phyloP scores from a whole-genome alignment of 2,113 vertebrate genomes.

The Trochalopteron elliotii region DNA sequence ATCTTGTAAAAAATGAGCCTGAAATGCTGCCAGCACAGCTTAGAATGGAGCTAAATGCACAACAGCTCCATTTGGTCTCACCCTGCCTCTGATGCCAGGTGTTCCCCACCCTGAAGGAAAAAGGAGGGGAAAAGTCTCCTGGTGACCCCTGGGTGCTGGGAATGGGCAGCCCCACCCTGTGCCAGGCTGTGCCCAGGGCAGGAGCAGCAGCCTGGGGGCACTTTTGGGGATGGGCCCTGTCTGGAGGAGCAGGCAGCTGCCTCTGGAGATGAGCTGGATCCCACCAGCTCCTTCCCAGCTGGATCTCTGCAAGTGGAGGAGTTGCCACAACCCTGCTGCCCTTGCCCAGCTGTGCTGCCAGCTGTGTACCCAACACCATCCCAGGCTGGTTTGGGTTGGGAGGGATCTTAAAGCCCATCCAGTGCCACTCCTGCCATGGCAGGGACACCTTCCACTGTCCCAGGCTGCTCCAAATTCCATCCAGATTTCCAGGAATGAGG shows the following conservation, averaged over 20 bases:
- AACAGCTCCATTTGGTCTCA: neutral
- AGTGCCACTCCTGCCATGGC: neutral
- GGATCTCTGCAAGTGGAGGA: neutral
- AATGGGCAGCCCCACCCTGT: neutral
- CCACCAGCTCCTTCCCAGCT: neutral
- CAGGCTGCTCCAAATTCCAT: neutral
- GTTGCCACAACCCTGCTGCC: neutral
- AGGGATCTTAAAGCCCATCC: rapidly evolving
- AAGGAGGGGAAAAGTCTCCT: too few relatives aligned
- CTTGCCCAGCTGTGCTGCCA: neutral
- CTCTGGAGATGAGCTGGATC: neutral
- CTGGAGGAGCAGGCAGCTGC: neutral
- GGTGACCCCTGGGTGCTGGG: neutral
- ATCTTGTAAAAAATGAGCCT: neutral
- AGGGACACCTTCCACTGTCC: neutral
- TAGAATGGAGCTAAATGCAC: neutral
- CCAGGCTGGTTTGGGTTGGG: neutral
- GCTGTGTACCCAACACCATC: neutral
- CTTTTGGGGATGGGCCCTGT: neutral
- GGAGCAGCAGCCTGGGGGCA: neutral
- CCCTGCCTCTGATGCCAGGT: neutral
- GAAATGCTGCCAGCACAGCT: neutral
- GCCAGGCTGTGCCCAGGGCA: neutral
- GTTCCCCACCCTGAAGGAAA: neutral
- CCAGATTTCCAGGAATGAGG: neutral